Evolutionary conservation across 2,888 invertebrate species (phyloP).

Genomic region (Leptopilina syphax): DNA sequence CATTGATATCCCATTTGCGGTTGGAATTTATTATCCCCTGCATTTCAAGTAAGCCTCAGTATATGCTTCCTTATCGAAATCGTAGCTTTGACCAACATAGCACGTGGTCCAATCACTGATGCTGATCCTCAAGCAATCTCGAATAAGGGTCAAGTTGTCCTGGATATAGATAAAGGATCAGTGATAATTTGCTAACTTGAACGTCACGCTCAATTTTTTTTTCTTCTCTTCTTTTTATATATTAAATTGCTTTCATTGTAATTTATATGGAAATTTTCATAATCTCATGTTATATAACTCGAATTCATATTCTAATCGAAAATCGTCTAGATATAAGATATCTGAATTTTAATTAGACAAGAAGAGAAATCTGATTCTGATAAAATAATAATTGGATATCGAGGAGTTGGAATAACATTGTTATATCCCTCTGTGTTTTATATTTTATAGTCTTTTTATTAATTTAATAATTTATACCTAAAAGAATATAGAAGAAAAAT

Average conservation of each 20-base stretch:
- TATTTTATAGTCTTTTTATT: not conserved
- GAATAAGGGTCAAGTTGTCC: conserved; percentile 19
- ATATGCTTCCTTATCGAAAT: conserved; percentile 32
- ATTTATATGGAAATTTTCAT: not conserved
- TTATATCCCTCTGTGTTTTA: not conserved
- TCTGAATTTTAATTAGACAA: not conserved
- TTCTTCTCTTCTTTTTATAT: not conserved
- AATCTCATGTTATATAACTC: not conserved
- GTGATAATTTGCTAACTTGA: conserved; percentile 11
- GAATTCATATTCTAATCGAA: not conserved
- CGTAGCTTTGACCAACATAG: conserved; percentile 16
- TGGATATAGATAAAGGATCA: conserved; percentile 21
- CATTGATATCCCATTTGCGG: conserved; percentile 8
- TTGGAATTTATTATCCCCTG: conserved; percentile 30
- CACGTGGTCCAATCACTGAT: conserved; percentile 30
- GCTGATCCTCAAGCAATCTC: conserved; percentile 34
- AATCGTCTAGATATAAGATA: not conserved
- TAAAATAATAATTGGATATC: not conserved
- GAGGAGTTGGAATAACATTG: not conserved
- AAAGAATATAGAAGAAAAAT: no score
- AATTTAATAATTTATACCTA: no score
- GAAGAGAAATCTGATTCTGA: not conserved
- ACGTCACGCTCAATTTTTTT: not conserved
- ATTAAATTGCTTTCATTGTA: not conserved
- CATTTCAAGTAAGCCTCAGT: conserved; percentile 31